Conservation (phyloP, 2,797 vertebrate genomes). For the Serranus cabrilla region DNA sequence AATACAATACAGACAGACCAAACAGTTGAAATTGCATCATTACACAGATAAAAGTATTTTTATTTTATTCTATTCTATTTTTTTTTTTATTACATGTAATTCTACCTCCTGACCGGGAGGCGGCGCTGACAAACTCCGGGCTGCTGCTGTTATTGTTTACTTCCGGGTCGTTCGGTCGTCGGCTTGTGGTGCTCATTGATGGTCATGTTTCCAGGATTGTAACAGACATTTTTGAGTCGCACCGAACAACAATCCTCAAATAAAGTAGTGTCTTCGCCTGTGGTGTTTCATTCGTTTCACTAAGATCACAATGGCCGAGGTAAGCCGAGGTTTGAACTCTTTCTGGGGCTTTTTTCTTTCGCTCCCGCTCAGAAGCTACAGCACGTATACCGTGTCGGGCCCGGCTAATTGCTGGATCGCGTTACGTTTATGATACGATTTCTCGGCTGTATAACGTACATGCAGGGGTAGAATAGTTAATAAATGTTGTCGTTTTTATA, state of each 20-base stretch:
- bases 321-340: conserved; percentile 33
- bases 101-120: conserved; percentile 1
- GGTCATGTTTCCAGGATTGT: conserved; percentile 28
- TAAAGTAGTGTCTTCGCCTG: fast-evolving
- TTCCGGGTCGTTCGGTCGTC: conserved; percentile 53
- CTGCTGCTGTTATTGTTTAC: conserved; percentile 27
- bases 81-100: not conserved
- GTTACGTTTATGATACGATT: not conserved
- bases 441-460: not conserved
- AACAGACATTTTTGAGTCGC: not conserved
- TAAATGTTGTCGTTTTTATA: fast-evolving
- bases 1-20: no score
- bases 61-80: no score
- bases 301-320: conserved; percentile 75
- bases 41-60: no score
- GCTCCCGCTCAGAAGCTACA: not conserved
- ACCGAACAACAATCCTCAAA: not conserved
- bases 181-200: not conserved
- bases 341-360: not conserved
- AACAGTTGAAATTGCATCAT: no score
- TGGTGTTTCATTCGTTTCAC: not conserved
- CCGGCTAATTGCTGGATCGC: conserved; percentile 53
- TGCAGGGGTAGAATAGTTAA: fast-evolving
- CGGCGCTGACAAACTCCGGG: conserved; percentile 1
- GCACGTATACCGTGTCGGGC: not conserved